Conservation (phyloP, 2,888 invertebrate species). For the Amphipoea lucens region DNA sequence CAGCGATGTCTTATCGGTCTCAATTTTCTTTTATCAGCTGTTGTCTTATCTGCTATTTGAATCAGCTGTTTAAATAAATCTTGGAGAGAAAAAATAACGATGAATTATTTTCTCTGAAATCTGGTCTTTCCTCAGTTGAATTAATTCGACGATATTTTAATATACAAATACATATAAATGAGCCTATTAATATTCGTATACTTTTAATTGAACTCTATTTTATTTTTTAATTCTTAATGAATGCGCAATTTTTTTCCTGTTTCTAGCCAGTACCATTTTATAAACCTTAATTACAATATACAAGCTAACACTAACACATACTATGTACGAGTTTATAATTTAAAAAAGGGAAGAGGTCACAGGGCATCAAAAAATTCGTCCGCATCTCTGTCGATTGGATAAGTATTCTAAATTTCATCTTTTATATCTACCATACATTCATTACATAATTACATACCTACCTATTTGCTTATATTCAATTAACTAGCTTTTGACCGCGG, state of each 20-base stretch:
- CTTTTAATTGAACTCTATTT: neutral
- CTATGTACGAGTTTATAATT: too few relatives aligned
- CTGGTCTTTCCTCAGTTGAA: neutral
- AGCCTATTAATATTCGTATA: constrained; percentile 7
- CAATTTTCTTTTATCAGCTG: constrained; percentile 38
- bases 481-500: neutral
- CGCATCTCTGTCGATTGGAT: too few relatives aligned
- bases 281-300: too few relatives aligned
- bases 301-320: too few relatives aligned
- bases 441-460: neutral
- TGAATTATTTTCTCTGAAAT: neutral
- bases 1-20: constrained; percentile 30
- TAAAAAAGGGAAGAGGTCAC: too few relatives aligned
- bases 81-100: neutral
- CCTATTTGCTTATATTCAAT: neutral
- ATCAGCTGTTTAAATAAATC: constrained; percentile 34
- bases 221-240: too few relatives aligned
- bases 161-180: neutral
- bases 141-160: neutral
- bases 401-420: neutral
- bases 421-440: neutral
- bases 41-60: constrained; percentile 29
- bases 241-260: too few relatives aligned
- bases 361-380: too few relatives aligned
- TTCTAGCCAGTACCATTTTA: too few relatives aligned